Percentiles rank a stretch among this genome's conserved stretches.
phyloP scores from a whole-genome alignment of 2,888 invertebrate genomes.

The Subacronicta megacephala region DNA sequence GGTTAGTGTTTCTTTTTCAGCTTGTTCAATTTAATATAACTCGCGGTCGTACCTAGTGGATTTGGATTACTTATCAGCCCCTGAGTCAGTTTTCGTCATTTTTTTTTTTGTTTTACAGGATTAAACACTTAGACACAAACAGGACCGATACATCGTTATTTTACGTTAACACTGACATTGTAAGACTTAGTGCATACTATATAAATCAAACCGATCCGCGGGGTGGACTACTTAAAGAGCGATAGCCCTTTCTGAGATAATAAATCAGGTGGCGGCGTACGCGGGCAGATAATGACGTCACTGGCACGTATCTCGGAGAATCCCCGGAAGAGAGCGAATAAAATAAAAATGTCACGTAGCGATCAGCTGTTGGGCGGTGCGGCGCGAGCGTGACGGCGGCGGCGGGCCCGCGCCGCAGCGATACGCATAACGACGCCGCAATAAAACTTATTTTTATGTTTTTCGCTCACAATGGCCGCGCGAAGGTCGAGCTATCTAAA shows the following conservation, averaged over 20 bases:
- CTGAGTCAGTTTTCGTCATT: slow-evolving; percentile 1
- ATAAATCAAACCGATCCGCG: slow-evolving; percentile 76
- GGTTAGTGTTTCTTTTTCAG: slow-evolving; percentile 1
- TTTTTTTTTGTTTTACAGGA: slow-evolving; percentile 9
- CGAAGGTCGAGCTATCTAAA: slow-evolving; percentile 90
- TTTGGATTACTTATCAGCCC: slow-evolving; percentile 8
- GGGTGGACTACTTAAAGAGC: slow-evolving; percentile 73
- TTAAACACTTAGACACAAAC: slow-evolving; percentile 12
- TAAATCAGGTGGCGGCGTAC: slow-evolving; percentile 83
- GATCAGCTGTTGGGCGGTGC: slow-evolving; percentile 87
- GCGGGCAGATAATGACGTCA: slow-evolving; percentile 87
- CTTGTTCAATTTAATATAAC: not conserved
- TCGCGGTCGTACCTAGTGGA: not conserved
- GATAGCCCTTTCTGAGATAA: slow-evolving; percentile 78
- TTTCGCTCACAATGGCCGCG: slow-evolving; percentile 90
- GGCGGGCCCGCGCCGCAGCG: slow-evolving; percentile 77
- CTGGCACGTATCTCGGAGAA: slow-evolving; percentile 87
- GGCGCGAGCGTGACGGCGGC: slow-evolving; percentile 77
- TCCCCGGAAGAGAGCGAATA: slow-evolving; percentile 89
- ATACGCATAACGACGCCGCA: slow-evolving; percentile 89
- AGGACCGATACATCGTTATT: slow-evolving; percentile 57
- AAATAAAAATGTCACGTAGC: slow-evolving; percentile 90
- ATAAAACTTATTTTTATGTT: slow-evolving; percentile 90
- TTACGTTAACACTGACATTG: slow-evolving; percentile 73
- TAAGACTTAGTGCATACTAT: slow-evolving; percentile 53